Base-by-base conservation (phyloP, 1,140 invertebrate genomes). In the Neocloeon triangulifer region DNA sequence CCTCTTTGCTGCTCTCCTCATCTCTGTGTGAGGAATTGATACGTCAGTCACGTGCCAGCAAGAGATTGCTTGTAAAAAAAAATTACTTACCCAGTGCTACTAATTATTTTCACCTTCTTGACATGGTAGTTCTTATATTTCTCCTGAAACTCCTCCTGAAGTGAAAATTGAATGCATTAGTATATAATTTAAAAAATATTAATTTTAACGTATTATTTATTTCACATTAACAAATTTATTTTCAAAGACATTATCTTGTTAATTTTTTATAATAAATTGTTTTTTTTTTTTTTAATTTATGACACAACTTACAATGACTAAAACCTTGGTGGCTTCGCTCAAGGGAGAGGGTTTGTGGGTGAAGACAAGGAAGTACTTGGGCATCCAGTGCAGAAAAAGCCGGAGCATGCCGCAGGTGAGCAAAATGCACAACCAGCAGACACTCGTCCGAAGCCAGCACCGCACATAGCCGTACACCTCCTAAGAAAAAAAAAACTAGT, bases 381-480 rank as follows among this genome's bases (percentile, higher is more conserved):
- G 70, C 35, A 62, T 59, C 70, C 71, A 76, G 43, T 71, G 65
- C 43, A 73, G 68, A 30, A 74, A 42, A 29, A 76, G 52, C 31
- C 70, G 56, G 12, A 74, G 44, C 8, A 69, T 40, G 12, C 71
- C 71, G 22, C 53, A 50, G 9, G 65, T 65, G 6, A 59, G 34
- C 14, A 69, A 27, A 20, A 72, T 68, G 28, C 66, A 45, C 18
- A 69, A 41, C 66, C 66, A 73, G 12, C 60, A 64, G 16, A 68
- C 32, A 5, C 51, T 34, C 2, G 58, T 59, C 34, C 47, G 43
- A 7, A 53, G 19, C 25, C 41, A 45, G 37, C 56, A 56, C 22
- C 49, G 52, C 30, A 51, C 48, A 41, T 67, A 73, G n/a, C 69
- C 69, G 44, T 50, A 54, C 19, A 63, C 50, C 47, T 62, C 55